Conservation (phyloP, 1,140 invertebrate species). For the Diabrotica undecimpunctata region DNA sequence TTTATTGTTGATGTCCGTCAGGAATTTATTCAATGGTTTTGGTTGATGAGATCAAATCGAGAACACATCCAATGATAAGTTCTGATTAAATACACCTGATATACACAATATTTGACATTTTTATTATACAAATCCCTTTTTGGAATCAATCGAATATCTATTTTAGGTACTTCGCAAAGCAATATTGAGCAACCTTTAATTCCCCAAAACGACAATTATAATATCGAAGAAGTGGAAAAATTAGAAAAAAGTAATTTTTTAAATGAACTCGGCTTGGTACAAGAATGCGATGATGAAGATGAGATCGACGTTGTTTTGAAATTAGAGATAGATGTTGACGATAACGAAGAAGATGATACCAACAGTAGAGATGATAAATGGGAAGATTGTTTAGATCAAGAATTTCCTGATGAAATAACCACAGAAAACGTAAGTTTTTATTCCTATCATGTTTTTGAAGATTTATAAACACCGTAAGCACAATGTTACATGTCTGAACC, state of each 20-base stretch:
- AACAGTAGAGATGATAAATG: constrained; percentile 39
- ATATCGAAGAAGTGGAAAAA: constrained; percentile 24
- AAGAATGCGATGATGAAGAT: constrained; percentile 35
- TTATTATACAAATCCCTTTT: no score
- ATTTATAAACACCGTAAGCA: not conserved
- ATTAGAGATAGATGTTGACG: constrained; percentile 14
- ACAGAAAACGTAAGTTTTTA: constrained; percentile 23
- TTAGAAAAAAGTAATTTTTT: constrained; percentile 38
- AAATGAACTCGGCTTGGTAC: constrained; percentile 40
- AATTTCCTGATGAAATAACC: constrained; percentile 31
- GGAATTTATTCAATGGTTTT: no score
- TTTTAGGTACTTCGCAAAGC: constrained; percentile 25
- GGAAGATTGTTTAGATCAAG: constrained; percentile 40
- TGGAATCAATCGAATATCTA: no score
- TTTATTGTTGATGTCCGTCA: no score
- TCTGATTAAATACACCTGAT: no score
- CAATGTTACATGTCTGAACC: not conserved
- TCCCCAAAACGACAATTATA: constrained; percentile 18
- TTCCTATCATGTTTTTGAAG: not conserved
- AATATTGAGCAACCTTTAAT: constrained; percentile 24
- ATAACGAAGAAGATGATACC: constrained; percentile 37
- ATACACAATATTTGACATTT: no score
- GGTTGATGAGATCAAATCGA: no score
- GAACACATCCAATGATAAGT: no score
- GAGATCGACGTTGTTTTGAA: not conserved